Evolutionary conservation across 2,888 invertebrate species (phyloP), one percentile per base, ranked within the genome.

Genomic region (Thymelicus acteon): DNA sequence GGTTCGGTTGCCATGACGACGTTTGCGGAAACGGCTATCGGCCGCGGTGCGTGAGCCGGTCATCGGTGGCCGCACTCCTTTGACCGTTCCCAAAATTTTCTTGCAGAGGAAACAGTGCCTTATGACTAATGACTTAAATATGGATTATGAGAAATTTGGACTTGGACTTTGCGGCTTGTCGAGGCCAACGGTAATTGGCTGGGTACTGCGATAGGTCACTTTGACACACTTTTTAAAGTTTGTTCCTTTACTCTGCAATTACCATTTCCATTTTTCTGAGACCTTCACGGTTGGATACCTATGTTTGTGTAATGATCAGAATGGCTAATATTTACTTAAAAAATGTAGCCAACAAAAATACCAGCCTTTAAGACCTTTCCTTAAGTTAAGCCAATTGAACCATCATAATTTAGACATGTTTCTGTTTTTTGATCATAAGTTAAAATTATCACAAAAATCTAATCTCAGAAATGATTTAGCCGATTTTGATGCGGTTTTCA

Each of bases 1-100:
- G 84, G 75, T 73, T 68, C 70, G 57, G 91, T 91, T 80, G 77
- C 75, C 78, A 88, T 87, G 83, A 82, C 67, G 77, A 91, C 88
- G 72, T 79, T 86, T 84, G 86, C 90, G 89, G 91, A 91, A 90
- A 87, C 82, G 37, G 54, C 62, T 61, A 19, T 40, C 49, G 60
- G 40, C 60, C 60, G 19, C 60, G 8, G 8, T 67, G 68, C 61
- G 68, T 68, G 68, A 62, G 15, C 13, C 31, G 3, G n/a, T n/a
- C n/a, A n/a, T n/a, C n/a, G n/a, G 31, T 31, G 31, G 31, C 31
- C 31, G 60, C 37, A 24, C 60, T 47, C 37, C 49, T 67, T 67
- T 52, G 6, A 19, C 8, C 7, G 52, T 47, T 31, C 54, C 62
- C 40, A 39, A 68, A 68, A 15, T 47, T 61, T 61, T 15, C 19